phyloP scores from a whole-genome alignment of 2,113 vertebrate species.

The Lepisosteus oculatus region DNA sequence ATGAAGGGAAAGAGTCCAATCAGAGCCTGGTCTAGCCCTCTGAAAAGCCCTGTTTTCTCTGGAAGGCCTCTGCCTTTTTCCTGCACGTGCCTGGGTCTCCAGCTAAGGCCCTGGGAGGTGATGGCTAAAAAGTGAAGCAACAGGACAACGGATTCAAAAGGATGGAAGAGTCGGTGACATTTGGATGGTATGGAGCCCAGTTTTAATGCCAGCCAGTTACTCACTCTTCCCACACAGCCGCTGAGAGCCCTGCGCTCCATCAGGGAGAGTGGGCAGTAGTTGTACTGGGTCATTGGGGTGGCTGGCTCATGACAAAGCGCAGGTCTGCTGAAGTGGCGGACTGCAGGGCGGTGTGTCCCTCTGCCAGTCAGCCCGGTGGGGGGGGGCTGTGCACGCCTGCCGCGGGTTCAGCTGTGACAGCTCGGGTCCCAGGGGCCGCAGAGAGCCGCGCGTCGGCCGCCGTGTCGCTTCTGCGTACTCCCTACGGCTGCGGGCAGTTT shows the following conservation, averaged over 20 bases:
- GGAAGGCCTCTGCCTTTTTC: too few species aligned
- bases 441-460: too few species aligned
- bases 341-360: slow-evolving; percentile 11
- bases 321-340: slow-evolving; percentile 23
- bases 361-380: neutral
- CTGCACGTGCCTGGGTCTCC: too few species aligned
- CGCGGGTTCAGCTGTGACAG: too few species aligned
- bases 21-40: too few species aligned
- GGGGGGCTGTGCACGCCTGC: slow-evolving; percentile 9
- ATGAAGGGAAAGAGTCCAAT: too few species aligned
- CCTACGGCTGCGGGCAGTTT: too few species aligned
- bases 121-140: neutral
- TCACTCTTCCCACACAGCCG: neutral
- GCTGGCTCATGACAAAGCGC: slow-evolving; percentile 20
- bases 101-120: too few species aligned
- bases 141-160: neutral
- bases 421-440: too few species aligned
- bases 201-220: neutral
- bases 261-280: slow-evolving; percentile 26
- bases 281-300: slow-evolving; percentile 28
- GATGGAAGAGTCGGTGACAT: neutral
- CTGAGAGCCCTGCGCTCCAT: neutral
- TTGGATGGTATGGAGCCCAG: neutral
- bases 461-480: too few species aligned
- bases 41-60: too few species aligned